A percentile compares a stretch with the other conserved stretches of the same genome.
Evolutionary conservation across 1,140 invertebrate genomes (phyloP).

Genomic region (Dreissena rostriformis): DNA sequence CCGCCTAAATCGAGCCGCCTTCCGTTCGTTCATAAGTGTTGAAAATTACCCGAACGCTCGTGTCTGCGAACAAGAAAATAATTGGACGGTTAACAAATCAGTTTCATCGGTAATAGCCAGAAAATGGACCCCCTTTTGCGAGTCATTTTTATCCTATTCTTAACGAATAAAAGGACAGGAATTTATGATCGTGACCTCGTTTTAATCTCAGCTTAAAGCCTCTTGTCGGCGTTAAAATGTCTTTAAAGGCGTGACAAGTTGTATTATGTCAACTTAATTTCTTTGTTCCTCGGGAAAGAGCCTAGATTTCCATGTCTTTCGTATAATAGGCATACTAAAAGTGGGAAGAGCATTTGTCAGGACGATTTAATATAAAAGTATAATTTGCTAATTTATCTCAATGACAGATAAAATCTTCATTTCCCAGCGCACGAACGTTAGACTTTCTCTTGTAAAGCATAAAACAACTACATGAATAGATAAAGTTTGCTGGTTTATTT

Average conservation of each 20-base stretch:
- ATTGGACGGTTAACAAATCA: slow-evolving; percentile 35
- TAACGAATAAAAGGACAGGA: neutral
- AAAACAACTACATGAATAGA: too few relatives aligned
- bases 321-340: too few relatives aligned
- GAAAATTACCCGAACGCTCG: slow-evolving; percentile 52
- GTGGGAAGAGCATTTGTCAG: too few relatives aligned
- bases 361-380: too few relatives aligned
- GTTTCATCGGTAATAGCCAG: slow-evolving; percentile 38
- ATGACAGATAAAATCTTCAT: too few relatives aligned
- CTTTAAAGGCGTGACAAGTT: slow-evolving; percentile 2
- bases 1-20: slow-evolving; percentile 40
- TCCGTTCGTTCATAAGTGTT: slow-evolving; percentile 51
- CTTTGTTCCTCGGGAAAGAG: neutral
- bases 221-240: neutral
- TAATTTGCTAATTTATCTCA: too few relatives aligned
- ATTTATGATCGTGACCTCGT: slow-evolving; percentile 46
- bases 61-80: slow-evolving; percentile 49
- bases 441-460: too few relatives aligned
- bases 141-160: neutral
- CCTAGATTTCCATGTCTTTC: too few relatives aligned
- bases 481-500: too few relatives aligned
- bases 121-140: slow-evolving; percentile 31
- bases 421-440: too few relatives aligned
- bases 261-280: slow-evolving; percentile 3
- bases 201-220: slow-evolving; percentile 26